Percentiles rank a stretch among this genome's conserved stretches.
Evolutionary conservation across 1,140 invertebrate genomes (phyloP).

Genomic region (Ceratina australensis): DNA sequence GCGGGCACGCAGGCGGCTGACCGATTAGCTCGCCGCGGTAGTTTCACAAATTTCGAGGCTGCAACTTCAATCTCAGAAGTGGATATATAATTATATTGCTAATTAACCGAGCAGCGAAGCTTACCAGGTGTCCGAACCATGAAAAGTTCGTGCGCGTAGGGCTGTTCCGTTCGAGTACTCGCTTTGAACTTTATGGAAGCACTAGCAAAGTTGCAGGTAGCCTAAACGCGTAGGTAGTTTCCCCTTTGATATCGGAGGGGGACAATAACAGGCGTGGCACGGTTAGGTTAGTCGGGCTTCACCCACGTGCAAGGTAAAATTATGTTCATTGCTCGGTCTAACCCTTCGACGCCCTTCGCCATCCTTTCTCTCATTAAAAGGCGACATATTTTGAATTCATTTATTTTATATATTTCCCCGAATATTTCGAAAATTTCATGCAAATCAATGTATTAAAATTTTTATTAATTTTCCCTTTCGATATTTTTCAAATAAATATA

Average conservation of each 20-base stretch:
- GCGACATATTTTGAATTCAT: background rate
- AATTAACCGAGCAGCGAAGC: conserved; percentile 45
- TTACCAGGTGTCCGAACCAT: background rate
- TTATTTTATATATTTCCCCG: too few species aligned
- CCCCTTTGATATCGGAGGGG: conserved; percentile 51
- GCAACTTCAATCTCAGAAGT: background rate
- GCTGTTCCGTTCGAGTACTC: too few species aligned
- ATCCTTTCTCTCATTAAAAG: too few species aligned
- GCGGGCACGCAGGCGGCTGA: too few species aligned
- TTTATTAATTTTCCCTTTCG: too few species aligned
- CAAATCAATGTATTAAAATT: too few species aligned
- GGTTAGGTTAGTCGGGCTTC: conserved; percentile 36
- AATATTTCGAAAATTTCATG: too few species aligned
- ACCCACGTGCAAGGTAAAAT: conserved; percentile 59
- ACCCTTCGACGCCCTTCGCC: too few species aligned
- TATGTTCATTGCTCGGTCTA: conserved; percentile 38
- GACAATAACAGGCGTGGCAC: conserved; percentile 53
- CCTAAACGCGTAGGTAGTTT: conserved; percentile 54
- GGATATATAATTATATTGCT: conserved; percentile 27
- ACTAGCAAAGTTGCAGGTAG: conserved; percentile 35
- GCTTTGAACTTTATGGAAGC: conserved; percentile 26
- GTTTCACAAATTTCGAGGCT: background rate
- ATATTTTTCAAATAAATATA: too few species aligned
- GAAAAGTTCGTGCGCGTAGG: too few species aligned
- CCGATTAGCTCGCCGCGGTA: too few species aligned